Evolutionary conservation across 2,113 vertebrate species (phyloP).

Genomic region (Leptosomus discolor): DNA sequence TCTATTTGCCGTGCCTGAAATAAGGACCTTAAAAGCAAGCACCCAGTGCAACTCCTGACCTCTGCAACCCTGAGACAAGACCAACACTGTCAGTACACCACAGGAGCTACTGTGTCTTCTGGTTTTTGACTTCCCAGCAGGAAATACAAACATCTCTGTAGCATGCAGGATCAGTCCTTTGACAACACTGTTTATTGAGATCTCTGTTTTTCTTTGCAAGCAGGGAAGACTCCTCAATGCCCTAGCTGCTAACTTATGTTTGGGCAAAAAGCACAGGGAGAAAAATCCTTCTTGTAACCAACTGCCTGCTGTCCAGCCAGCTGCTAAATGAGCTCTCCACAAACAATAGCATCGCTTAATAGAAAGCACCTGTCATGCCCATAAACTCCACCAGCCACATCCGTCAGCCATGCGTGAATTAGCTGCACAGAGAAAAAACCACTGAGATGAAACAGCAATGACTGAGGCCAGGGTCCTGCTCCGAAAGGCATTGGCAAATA

Average conservation of each 20-base stretch:
- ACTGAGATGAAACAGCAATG: neutral
- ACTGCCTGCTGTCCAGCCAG: conserved; percentile 50
- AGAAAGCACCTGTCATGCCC: conserved; percentile 46
- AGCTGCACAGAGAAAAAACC: conserved; percentile 17
- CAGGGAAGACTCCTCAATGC: neutral
- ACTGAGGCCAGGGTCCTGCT: neutral
- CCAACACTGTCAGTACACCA: neutral
- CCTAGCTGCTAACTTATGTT: neutral
- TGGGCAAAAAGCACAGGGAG: neutral
- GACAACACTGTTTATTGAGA: neutral
- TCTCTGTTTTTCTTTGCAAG: neutral
- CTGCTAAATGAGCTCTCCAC: conserved; percentile 52
- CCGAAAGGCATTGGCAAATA: neutral
- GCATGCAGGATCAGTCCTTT: neutral
- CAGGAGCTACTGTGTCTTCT: neutral
- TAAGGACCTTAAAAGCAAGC: neutral
- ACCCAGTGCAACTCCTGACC: neutral
- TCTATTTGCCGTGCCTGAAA: neutral
- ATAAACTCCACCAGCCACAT: conserved; percentile 41
- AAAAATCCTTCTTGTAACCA: conserved; percentile 41
- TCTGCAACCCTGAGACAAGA: neutral
- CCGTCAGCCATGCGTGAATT: conserved; percentile 11
- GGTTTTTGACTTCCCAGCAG: neutral
- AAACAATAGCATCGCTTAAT: conserved; percentile 51
- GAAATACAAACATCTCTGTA: neutral